Base-by-base conservation (phyloP, 2,113 vertebrate species). In the Eidolon helvum region DNA sequence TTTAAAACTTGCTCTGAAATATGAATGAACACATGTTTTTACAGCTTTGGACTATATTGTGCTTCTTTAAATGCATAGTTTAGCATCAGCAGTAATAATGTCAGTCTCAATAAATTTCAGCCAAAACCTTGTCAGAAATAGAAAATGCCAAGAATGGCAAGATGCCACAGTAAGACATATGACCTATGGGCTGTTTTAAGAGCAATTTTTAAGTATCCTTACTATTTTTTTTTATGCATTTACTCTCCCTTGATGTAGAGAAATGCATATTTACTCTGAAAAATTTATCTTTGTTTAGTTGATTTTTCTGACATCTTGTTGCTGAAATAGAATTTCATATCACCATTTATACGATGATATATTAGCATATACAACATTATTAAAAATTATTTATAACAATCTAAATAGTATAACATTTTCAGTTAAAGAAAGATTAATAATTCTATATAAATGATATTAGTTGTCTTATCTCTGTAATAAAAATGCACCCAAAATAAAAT, bases 251-350 rank as follows among this genome's bases (percentile, higher is more conserved):
- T 92, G 90, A 87, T 74, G 0, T 40, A 65, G 26, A 69, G 7
- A 38, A 74, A 97, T 79, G 8, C 0, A 82, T 97, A 92, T 91
- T 97, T 98, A 94, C 33, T 96, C 18, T 65, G 55, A 96, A 93
- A 94, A 84, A 40, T 35, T 87, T 48, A 61, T 30, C 7, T 55
- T 66, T 91, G 40, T 68, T 65, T 68, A 92, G 30, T 30, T 69
- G 35, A 2, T 94, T 90, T 95, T 89, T 96, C 35, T 61, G 63
- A 83, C 87, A 61, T 95, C 30, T 53, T 87, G 4, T 3, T 94
- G 0, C 0, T 2, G 10, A 80, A 87, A 68, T 50, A 78, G 3
- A 0, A 78, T 83, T 95, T 95, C 77, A 89, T 89, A 38, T 96
- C 35, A 96, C 0, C 78, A 30, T 14, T 10, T 61, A 33, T 8